A percentile compares a stretch with the other conserved stretches of the same genome.
These are phyloP conservation scores for Formica exsecta DNA, from an alignment of 1,140 invertebrate genomes.

Conservation along the genomic window DNA sequence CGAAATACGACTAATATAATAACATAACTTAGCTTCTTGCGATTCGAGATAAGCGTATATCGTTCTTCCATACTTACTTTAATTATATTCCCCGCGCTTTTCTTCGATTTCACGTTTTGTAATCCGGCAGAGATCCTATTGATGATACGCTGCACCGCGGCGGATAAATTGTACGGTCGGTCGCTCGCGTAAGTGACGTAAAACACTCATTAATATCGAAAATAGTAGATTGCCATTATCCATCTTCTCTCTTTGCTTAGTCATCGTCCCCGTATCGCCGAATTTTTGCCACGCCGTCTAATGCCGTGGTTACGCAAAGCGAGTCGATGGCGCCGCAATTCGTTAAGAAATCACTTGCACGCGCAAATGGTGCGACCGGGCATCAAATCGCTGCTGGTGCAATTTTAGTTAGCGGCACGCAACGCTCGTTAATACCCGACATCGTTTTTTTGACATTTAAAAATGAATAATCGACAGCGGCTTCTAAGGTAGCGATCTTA, in stretches of 20 bases:
- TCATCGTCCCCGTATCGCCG: conserved; percentile 31
- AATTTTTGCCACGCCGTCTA: conserved; percentile 48
- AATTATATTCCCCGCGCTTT: conserved; percentile 16
- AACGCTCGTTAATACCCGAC: conserved; percentile 43
- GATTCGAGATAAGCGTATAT: not conserved
- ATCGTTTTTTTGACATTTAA: conserved; percentile 53
- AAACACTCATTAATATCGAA: conserved; percentile 52
- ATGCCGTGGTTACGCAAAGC: conserved; percentile 38
- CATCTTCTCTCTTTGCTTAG: conserved; percentile 41
- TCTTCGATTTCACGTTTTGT: not conserved
- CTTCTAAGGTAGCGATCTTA: not conserved
- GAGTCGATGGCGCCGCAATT: conserved; percentile 19
- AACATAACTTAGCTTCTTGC: not conserved
- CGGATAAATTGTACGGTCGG: not conserved
- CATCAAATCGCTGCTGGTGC: conserved; percentile 22
- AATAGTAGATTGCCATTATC: conserved; percentile 44
- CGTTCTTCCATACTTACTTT: not conserved
- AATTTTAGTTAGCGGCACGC: conserved; percentile 44
- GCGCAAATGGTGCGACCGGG: conserved; percentile 41
- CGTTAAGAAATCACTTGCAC: conserved; percentile 42
- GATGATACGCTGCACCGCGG: conserved; percentile 13
- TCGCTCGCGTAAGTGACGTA: conserved; percentile 23
- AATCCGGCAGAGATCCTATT: not conserved
- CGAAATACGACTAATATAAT: not conserved
- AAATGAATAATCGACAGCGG: conserved; percentile 43